These are phyloP conservation scores for Pocillopora meandrina DNA, from an alignment of 92 coral and sea anemone species.

Conservation along the genomic window DNA sequence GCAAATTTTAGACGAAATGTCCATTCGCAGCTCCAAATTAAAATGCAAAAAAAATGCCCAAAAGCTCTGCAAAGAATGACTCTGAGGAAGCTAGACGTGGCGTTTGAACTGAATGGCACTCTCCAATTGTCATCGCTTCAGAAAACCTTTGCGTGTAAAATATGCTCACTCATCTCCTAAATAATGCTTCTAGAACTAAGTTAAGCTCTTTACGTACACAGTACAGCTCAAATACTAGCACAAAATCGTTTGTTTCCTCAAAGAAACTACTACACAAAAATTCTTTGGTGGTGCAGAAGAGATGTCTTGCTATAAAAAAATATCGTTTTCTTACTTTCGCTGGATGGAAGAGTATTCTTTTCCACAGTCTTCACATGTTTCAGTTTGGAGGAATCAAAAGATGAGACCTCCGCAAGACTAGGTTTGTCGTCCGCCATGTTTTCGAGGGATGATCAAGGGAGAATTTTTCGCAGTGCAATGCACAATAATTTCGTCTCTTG, in stretches of 20 bases:
- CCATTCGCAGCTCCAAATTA: too few species aligned
- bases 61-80: too few species aligned
- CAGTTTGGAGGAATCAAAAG: slow-evolving; percentile 82
- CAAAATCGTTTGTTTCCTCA: neutral
- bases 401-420: slow-evolving; percentile 68
- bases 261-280: slow-evolving; percentile 2
- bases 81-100: too few species aligned
- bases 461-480: neutral
- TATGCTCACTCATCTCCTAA: neutral
- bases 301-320: neutral
- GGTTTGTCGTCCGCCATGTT: slow-evolving; percentile 79
- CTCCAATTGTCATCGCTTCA: neutral
- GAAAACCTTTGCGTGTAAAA: neutral
- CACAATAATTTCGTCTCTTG: neutral
- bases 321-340: slow-evolving; percentile 75
- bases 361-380: slow-evolving; percentile 87
- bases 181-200: neutral
- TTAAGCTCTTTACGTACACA: neutral
- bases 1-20: neutral
- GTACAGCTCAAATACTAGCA: neutral
- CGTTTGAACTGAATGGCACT: neutral
- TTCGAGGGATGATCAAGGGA: neutral
- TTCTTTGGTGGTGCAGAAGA: slow-evolving; percentile 25
- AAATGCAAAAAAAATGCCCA: too few species aligned
- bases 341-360: slow-evolving; percentile 88